Base-by-base conservation (phyloP, 1,140 invertebrate species). In the Drosophila jambulina region DNA sequence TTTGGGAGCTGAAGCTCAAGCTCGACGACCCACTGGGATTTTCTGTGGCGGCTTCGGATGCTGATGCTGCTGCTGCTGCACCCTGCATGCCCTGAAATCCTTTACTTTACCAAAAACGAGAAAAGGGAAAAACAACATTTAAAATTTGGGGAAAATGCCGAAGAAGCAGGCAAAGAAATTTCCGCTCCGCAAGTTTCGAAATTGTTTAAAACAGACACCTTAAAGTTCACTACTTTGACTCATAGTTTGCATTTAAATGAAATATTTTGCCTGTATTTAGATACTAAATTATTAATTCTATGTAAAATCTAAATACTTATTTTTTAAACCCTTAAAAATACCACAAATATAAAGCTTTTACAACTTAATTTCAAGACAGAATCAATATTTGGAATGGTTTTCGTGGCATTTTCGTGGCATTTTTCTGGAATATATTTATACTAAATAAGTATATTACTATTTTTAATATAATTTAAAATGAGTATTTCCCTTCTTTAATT, bases 141-240 rank as follows among this genome's bases (percentile, higher is more conserved):
- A 13, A 51, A 51, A 32, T 19, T n/a, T 27, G 19, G 19, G 29
- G 34, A 51, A 75, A 51, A 75, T 65, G 60, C 60, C 71, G 59
- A 40, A 75, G 75, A 57, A 64, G 72, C 72, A 32, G 72, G 29
- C 38, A 49, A 59, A 23, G 36, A 60, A 51, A 59, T 76, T 59
- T 43, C 23, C 29, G 17, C 58, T 61, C 54, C 29, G 54, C 29
- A 57, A 32, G 53, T 46, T 76, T 76, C 15, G n/a, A 75, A 56
- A 65, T 51, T 58, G 53, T 23, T 76, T 58, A 23, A 58, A 51
- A 75, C 34, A 58, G 25, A 27, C 23, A 42, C 32, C 23, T 43
- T 56, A 15, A 43, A 25, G 51, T 36, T 40, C 15, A 13, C 8
- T 6, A 12, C 3, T 15, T 21, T 13, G 3, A 25, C 13, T 32